phyloP scores from a whole-genome alignment of 2,113 vertebrate species.

The Chloroceryle aenea region DNA sequence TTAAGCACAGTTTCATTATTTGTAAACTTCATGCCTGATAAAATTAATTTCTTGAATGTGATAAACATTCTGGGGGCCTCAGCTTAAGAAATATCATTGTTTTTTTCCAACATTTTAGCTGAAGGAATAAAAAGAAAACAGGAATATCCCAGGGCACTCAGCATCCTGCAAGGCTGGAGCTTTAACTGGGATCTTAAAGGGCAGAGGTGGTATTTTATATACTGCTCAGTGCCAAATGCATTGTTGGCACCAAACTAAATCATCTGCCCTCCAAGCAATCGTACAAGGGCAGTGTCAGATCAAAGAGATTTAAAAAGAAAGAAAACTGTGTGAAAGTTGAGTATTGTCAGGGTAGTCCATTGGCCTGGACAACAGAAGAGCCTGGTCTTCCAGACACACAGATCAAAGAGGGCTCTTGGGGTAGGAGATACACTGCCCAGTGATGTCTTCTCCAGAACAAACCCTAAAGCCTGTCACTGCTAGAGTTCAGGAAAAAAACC shows the following conservation, averaged over 20 bases:
- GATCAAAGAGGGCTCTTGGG: neutral
- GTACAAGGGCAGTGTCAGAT: neutral
- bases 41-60: neutral
- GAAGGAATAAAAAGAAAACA: neutral
- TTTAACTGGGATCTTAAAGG: neutral
- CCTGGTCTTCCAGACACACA: neutral
- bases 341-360: neutral
- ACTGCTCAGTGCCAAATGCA: neutral
- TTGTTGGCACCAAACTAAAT: neutral
- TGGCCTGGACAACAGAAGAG: neutral
- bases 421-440: neutral
- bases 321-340: neutral
- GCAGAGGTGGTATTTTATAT: neutral
- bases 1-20: neutral
- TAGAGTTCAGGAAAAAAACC: neutral
- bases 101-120: neutral
- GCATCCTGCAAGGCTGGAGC: neutral
- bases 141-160: neutral
- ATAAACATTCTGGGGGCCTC: neutral
- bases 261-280: neutral
- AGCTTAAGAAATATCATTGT: neutral
- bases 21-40: neutral
- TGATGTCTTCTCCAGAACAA: fast-evolving
- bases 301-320: neutral
- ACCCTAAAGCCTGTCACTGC: neutral